Base-by-base conservation (phyloP, 2,797 vertebrate species). In the Australoheros facetus region DNA sequence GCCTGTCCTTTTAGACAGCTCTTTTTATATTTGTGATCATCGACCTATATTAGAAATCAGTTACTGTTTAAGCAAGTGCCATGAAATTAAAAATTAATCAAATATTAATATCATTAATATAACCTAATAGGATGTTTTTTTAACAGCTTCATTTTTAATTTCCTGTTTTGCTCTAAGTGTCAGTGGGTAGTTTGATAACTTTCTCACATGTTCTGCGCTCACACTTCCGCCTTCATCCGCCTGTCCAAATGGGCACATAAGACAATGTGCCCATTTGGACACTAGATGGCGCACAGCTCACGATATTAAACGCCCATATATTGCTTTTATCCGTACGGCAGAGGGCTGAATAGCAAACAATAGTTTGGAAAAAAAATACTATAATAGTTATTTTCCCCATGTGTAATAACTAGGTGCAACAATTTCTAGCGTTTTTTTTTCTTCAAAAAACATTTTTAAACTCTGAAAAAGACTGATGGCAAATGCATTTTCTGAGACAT, bases 241-340 rank as follows among this genome's bases (percentile, higher is more conserved):
- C 32, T 34, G 32, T 34, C 32, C 32, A 34, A 34, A 34, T 9
- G 32, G 32, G 32, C 32, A 79, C 81, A 75, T 75, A 53, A 80
- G 7, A 75, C 48, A 30, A 7, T 75, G 4, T 16, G 34, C 3
- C 5, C 28, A 28, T 56, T 66, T 73, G 19, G 60, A 81, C 94
- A 78, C 91, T 83, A 91, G 93, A 88, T 91, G 91, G 88, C 87
- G 91, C 78, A 78, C 57, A 56, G 56, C 42, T 78, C 91, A 74
- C n/a, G 2, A 37, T 56, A 70, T 21, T 45, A 4, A n/a, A 14
- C 45, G 10, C 34, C 53, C 10, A n/a, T 19, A 2, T 5, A 5
- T 3, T 9, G 3, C 10, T 57, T 79, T 55, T 10, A 21, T 60
- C 6, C 62, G 42, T 75, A 19, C 3, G 19, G 10, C 42, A 69